Conservation (phyloP, 2,888 invertebrate species). For the Microdon myrmicae region DNA sequence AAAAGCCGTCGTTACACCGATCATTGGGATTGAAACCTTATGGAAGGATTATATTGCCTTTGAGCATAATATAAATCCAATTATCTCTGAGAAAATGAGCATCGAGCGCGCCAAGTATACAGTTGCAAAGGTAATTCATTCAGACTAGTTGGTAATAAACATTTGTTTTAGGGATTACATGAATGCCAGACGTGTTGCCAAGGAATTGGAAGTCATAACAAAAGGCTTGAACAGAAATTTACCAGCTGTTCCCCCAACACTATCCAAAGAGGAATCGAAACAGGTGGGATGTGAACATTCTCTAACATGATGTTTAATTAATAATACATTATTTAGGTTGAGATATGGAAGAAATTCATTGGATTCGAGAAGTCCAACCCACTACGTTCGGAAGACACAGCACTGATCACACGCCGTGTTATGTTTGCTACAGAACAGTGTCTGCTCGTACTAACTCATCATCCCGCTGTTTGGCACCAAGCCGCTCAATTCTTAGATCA, state of each 20-base stretch:
- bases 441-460: constrained; percentile 93
- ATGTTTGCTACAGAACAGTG: constrained; percentile 99
- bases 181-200: constrained; percentile 95
- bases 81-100: constrained; percentile 95
- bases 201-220: constrained; percentile 94
- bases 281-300: constrained; percentile 72
- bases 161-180: constrained; percentile 84
- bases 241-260: constrained; percentile 95
- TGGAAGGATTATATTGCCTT: constrained; percentile 99
- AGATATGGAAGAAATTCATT: constrained; percentile 99
- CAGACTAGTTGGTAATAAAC: neutral
- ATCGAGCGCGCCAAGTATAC: constrained; percentile 81
- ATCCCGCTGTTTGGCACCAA: constrained; percentile 99
- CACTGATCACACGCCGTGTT: constrained; percentile 90
- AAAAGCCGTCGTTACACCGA: constrained; percentile 94
- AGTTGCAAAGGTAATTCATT: neutral
- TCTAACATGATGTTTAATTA: constrained; percentile 2
- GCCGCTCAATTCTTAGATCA: constrained; percentile 97
- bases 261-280: constrained; percentile 88
- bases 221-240: constrained; percentile 94
- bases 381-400: constrained; percentile 93
- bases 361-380: constrained; percentile 98
- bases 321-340: constrained; percentile 79
- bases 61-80: constrained; percentile 86
- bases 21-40: constrained; percentile 94